Conservation (phyloP, 2,797 vertebrate species). For the Gambelia wislizenii region DNA sequence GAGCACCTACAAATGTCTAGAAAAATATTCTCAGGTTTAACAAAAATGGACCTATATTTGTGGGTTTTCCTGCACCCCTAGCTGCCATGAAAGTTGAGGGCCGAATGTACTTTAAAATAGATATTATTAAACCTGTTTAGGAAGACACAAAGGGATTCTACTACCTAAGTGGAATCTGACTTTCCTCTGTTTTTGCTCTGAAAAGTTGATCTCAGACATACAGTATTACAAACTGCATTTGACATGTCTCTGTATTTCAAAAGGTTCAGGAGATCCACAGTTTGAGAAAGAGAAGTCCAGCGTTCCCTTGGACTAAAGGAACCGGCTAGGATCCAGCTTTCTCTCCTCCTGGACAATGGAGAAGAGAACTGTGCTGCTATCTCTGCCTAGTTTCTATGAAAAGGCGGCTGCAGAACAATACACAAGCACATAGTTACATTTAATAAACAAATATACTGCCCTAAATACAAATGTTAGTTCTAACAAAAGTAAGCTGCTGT, state of each 20-base stretch:
- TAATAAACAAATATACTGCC: not conserved
- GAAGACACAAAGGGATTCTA: not conserved
- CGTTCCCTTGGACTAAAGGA: not conserved
- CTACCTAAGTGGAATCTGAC: not conserved
- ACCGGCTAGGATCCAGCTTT: not conserved
- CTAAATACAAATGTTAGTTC: too few relatives aligned
- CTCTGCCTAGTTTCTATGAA: not conserved
- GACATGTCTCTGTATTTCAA: not conserved
- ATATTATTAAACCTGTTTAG: not conserved
- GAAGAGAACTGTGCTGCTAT: slow-evolving; percentile 37
- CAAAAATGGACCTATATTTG: too few relatives aligned
- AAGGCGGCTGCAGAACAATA: slow-evolving; percentile 13
- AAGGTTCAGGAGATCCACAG: not conserved
- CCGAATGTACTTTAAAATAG: not conserved
- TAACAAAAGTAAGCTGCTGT: too few relatives aligned
- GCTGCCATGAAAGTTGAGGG: too few relatives aligned
- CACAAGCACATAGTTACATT: not conserved
- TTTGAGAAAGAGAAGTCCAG: not conserved
- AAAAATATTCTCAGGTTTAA: too few relatives aligned
- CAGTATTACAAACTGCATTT: not conserved
- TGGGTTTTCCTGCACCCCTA: too few relatives aligned
- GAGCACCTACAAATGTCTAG: too few relatives aligned
- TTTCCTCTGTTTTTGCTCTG: slow-evolving; percentile 17
- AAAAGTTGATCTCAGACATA: slow-evolving; percentile 7
- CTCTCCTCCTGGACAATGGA: not conserved